These are phyloP conservation scores for Mayetiola destructor DNA, from an alignment of 2,888 invertebrate species.

Conservation along the genomic window DNA sequence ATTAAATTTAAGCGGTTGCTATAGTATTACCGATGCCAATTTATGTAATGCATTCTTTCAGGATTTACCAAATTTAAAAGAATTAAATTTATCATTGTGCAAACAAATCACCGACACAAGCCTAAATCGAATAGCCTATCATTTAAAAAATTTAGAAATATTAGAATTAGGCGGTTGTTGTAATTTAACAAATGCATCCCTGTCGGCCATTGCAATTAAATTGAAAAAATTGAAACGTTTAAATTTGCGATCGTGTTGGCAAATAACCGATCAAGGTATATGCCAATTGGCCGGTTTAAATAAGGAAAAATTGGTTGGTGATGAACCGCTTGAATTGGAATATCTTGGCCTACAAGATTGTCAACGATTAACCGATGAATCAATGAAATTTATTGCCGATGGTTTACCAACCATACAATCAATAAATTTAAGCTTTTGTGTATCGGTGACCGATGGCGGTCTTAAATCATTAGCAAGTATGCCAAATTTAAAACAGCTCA, in stretches of 20 bases:
- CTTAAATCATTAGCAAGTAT: slow-evolving; percentile 76
- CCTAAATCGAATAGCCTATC: slow-evolving; percentile 69
- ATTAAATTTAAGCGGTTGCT: slow-evolving; percentile 83
- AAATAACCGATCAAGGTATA: slow-evolving; percentile 81
- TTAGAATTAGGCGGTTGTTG: slow-evolving; percentile 85
- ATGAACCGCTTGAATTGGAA: slow-evolving; percentile 46
- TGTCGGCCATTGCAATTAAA: slow-evolving; percentile 76
- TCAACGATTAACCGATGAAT: slow-evolving; percentile 83
- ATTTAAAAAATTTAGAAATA: slow-evolving; percentile 69
- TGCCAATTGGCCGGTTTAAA: slow-evolving; percentile 66
- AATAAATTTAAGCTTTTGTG: slow-evolving; percentile 87
- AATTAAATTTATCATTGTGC: slow-evolving; percentile 78
- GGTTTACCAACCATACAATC: slow-evolving; percentile 68
- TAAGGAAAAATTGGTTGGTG: slow-evolving; percentile 44
- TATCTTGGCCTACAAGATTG: slow-evolving; percentile 86
- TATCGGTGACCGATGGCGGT: slow-evolving; percentile 85
- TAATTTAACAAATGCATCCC: slow-evolving; percentile 76
- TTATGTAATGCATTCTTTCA: slow-evolving; percentile 63
- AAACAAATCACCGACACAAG: slow-evolving; percentile 91
- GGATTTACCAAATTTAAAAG: slow-evolving; percentile 60
- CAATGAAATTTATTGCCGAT: slow-evolving; percentile 67
- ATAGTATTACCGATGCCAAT: slow-evolving; percentile 77
- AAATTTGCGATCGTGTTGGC: slow-evolving; percentile 84
- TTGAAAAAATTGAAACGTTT: slow-evolving; percentile 67
- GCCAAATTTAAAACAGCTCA: slow-evolving; percentile 68